phyloP scores from a whole-genome alignment of 2,113 vertebrate genomes.

The Lophochroa leadbeateri region DNA sequence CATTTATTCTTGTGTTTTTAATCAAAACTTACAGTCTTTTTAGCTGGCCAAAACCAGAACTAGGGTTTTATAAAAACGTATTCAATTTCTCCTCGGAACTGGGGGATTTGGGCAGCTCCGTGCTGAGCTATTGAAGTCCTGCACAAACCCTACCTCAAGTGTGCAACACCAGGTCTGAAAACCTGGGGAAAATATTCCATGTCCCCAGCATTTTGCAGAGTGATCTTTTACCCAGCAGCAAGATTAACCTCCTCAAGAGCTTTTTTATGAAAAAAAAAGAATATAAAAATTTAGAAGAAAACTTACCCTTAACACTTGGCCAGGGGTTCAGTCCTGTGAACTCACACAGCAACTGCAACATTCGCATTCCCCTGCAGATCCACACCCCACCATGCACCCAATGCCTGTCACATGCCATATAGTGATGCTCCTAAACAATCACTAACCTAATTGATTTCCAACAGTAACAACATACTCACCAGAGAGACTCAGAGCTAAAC shows the following conservation, averaged over 20 bases:
- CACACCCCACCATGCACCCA: fast-evolving
- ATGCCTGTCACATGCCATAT: fast-evolving
- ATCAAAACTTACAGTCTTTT: conserved; percentile 50
- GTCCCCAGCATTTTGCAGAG: not conserved
- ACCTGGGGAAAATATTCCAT: not conserved
- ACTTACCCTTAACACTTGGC: not conserved
- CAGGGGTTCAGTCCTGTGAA: not conserved
- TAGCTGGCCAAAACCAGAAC: conserved; percentile 56
- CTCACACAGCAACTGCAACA: not conserved
- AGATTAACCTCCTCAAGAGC: not conserved
- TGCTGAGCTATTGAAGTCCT: not conserved
- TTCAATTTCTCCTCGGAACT: not conserved
- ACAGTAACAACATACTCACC: not conserved
- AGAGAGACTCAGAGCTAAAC: not conserved
- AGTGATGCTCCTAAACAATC: not conserved
- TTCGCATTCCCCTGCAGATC: not conserved
- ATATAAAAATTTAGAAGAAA: not conserved
- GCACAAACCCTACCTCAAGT: not conserved
- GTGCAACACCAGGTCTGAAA: not conserved
- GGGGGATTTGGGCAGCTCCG: not conserved
- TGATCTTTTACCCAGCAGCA: not conserved
- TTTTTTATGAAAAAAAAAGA: not conserved
- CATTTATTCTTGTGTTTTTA: conserved; percentile 59
- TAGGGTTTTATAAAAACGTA: conserved; percentile 25
- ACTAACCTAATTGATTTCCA: not conserved